phyloP scores from a whole-genome alignment of 1,140 invertebrate species.

The Planococcus citri region DNA sequence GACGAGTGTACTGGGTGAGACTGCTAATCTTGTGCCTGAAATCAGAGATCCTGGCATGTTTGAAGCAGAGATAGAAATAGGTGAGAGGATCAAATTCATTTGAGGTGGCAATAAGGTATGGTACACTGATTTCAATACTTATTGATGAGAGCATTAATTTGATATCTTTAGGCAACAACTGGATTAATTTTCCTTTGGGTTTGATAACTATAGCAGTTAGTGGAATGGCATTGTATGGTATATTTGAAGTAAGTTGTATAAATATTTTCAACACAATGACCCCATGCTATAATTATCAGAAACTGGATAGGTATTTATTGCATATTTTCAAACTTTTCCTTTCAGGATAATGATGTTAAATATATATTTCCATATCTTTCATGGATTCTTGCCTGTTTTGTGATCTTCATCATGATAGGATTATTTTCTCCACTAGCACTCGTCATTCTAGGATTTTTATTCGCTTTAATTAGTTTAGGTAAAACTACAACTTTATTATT shows the following conservation, averaged over 20 bases:
- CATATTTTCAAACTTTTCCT: too few species aligned
- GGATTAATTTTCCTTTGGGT: not conserved
- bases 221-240: not conserved
- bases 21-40: not conserved
- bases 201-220: not conserved
- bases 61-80: not conserved
- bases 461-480: not conserved
- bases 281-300: not conserved
- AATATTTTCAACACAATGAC: too few species aligned
- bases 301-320: not conserved
- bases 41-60: not conserved
- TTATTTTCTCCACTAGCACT: not conserved
- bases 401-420: not conserved
- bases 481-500: not conserved
- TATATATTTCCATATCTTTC: not conserved
- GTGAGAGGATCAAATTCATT: too few species aligned
- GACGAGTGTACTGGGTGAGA: not conserved
- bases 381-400: not conserved
- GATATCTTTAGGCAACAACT: not conserved
- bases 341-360: not conserved
- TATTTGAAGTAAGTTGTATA: not conserved
- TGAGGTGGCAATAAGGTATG: too few species aligned
- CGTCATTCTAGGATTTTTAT: not conserved
- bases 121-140: not conserved
- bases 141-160: not conserved